phyloP scores from a whole-genome alignment of 1,140 invertebrate species.

The Euborellia annulipes region DNA sequence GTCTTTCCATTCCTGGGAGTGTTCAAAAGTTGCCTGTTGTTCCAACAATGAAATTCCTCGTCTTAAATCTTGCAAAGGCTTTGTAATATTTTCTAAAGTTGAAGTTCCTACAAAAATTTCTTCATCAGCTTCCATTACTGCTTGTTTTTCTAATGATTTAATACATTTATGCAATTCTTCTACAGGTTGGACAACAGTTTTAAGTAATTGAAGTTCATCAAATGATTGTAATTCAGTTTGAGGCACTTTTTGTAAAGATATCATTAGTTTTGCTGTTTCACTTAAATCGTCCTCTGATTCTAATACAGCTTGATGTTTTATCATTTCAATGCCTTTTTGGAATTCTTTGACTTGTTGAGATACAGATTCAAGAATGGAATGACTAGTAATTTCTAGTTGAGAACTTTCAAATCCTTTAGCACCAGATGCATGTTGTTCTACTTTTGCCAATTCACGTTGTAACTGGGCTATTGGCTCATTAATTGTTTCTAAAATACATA shows the following conservation, averaged over 20 bases:
- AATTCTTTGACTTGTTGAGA: constrained; percentile 26
- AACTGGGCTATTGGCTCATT: constrained; percentile 45
- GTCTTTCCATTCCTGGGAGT: too few species aligned
- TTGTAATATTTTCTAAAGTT: constrained; percentile 15
- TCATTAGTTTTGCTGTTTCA: not conserved
- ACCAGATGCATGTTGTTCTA: constrained; percentile 22
- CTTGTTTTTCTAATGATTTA: not conserved
- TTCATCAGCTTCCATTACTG: not conserved
- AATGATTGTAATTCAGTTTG: not conserved
- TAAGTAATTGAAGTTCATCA: too few species aligned
- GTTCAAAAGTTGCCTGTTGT: not conserved
- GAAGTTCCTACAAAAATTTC: constrained; percentile 13
- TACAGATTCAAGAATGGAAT: constrained; percentile 16
- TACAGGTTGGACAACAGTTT: not conserved
- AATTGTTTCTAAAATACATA: constrained; percentile 35
- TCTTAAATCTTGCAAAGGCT: constrained; percentile 22
- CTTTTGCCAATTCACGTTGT: constrained; percentile 35
- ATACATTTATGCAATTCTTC: not conserved
- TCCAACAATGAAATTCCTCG: constrained; percentile 1
- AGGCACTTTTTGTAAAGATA: not conserved
- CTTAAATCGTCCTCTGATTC: constrained; percentile 2
- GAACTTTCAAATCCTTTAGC: constrained; percentile 8
- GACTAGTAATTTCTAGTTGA: constrained; percentile 11
- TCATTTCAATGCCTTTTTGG: constrained; percentile 15
- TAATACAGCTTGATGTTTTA: constrained; percentile 10